Conservation (phyloP, 1,140 invertebrate species). For the Drosophila repletoides region DNA sequence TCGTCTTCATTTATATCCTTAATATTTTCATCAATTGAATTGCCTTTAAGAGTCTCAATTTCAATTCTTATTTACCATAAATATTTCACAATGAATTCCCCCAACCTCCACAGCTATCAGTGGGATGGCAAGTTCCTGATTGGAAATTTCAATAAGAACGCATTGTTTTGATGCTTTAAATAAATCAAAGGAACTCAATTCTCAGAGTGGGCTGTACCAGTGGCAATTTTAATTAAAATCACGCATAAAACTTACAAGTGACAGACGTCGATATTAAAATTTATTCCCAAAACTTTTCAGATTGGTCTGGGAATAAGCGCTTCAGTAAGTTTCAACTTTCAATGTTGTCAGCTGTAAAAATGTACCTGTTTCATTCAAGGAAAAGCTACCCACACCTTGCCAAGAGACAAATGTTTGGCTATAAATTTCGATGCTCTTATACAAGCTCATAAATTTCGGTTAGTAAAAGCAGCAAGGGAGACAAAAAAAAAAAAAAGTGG, state of each 20-base stretch:
- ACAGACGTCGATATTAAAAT: neutral
- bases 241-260: neutral
- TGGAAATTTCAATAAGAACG: no score
- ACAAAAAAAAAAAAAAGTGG: conserved; percentile 25
- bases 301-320: neutral
- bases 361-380: neutral
- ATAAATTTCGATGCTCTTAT: conserved; percentile 62
- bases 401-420: conserved; percentile 46
- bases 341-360: conserved; percentile 18
- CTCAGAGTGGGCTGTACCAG: no score
- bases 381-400: neutral
- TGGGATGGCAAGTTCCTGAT: no score
- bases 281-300: conserved; percentile 2
- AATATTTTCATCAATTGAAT: neutral
- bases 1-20: neutral
- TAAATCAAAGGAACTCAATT: no score
- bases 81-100: conserved; percentile 15
- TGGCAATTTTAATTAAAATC: conserved; percentile 21
- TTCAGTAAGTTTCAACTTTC: neutral
- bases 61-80: conserved; percentile 32
- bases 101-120: no score
- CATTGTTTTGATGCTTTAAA: no score
- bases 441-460: conserved; percentile 61
- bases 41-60: neutral
- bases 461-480: conserved; percentile 4